These are phyloP conservation scores for Coptodon rendalli DNA, from an alignment of 2,113 vertebrate species.

Conservation along the genomic window DNA sequence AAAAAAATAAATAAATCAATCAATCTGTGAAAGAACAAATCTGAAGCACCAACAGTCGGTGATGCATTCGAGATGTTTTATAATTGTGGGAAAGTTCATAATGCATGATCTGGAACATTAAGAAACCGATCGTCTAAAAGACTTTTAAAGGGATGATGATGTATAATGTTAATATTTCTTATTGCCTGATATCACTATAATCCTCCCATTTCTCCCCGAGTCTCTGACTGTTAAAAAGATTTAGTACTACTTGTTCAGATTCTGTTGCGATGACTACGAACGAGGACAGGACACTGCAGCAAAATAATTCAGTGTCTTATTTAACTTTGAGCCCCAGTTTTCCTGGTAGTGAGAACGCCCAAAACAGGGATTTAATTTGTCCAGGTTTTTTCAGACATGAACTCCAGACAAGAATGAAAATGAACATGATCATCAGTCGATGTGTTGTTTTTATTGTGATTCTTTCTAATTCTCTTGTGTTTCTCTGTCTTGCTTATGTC, in stretches of 20 bases:
- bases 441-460: neutral
- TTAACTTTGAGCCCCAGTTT: neutral
- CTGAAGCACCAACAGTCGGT: neutral
- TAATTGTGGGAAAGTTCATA: neutral
- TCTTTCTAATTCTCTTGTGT: neutral
- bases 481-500: neutral
- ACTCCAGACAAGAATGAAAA: neutral
- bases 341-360: neutral
- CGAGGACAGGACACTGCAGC: neutral
- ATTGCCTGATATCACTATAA: neutral
- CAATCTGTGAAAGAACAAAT: neutral
- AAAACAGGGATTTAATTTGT: neutral
- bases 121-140: neutral
- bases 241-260: neutral
- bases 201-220: neutral
- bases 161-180: neutral
- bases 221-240: neutral
- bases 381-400: neutral
- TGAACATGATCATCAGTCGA: neutral
- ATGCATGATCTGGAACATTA: neutral
- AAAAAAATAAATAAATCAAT: neutral
- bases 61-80: neutral
- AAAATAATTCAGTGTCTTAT: neutral
- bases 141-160: neutral
- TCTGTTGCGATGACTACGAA: neutral